A percentile compares a stretch with the other conserved stretches of the same genome.
Evolutionary conservation across 2,797 vertebrate genomes (phyloP).

Genomic region (Silurus aristotelis): DNA sequence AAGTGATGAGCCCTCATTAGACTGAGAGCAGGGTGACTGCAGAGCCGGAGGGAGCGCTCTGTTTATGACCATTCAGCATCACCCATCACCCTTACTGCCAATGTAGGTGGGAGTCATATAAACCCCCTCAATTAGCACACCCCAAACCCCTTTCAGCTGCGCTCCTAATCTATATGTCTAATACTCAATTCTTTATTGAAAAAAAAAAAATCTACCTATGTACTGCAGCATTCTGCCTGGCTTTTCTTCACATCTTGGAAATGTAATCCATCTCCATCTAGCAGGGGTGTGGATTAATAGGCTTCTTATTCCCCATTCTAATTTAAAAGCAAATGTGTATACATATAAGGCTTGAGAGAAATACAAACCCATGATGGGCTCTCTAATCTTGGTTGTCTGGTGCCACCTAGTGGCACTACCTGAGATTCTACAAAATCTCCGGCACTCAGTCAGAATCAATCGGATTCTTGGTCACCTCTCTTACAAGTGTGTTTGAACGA

Average conservation of each 20-base stretch:
- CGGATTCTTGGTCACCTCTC: too few relatives aligned
- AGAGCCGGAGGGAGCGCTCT: conserved; percentile 3
- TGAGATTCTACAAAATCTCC: neutral
- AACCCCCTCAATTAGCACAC: neutral
- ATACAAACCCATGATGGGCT: neutral
- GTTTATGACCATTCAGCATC: conserved; percentile 31
- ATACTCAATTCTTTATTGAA: neutral
- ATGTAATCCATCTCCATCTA: conserved; percentile 58
- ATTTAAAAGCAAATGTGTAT: conserved; percentile 65
- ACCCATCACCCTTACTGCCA: conserved; percentile 17
- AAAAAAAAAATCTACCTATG: neutral
- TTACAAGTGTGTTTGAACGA: too few relatives aligned
- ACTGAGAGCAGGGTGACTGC: conserved; percentile 28
- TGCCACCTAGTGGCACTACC: conserved; percentile 70
- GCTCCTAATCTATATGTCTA: neutral
- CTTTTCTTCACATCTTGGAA: conserved; percentile 59
- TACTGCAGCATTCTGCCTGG: conserved; percentile 46
- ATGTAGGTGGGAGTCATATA: neutral
- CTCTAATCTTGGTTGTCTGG: conserved; percentile 54
- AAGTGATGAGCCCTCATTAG: conserved; percentile 34
- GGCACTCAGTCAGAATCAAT: neutral
- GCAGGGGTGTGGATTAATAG: conserved; percentile 56
- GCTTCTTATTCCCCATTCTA: conserved; percentile 64
- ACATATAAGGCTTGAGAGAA: conserved; percentile 68
- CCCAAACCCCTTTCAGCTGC: neutral